These are phyloP conservation scores for Lasioglossum zephyrum DNA, from an alignment of 2,888 invertebrate genomes.

Conservation along the genomic window DNA sequence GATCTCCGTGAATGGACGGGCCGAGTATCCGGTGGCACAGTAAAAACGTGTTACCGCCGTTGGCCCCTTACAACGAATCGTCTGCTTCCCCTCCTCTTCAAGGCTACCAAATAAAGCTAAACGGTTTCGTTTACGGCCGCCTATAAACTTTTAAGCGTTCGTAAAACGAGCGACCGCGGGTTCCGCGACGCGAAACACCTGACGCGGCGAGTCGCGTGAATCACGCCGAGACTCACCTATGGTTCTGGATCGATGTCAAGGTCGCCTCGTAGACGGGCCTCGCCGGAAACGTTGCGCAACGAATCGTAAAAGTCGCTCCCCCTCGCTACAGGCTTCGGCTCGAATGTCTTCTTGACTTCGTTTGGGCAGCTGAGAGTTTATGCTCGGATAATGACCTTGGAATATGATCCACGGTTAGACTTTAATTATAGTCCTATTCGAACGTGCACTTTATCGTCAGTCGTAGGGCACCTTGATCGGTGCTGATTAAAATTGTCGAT, in stretches of 20 bases:
- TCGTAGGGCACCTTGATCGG: not conserved
- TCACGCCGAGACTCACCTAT: constrained; percentile 55
- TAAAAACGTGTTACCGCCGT: constrained; percentile 23
- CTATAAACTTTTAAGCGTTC: constrained; percentile 84
- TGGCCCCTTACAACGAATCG: constrained; percentile 22
- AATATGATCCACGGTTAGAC: not conserved
- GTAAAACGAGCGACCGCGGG: constrained; percentile 78
- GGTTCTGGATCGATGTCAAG: constrained; percentile 81
- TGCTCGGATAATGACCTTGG: not conserved
- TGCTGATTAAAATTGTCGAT: not conserved
- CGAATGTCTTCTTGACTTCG: not conserved
- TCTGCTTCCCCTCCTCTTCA: not conserved
- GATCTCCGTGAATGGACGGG: constrained; percentile 4
- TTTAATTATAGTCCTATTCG: not conserved
- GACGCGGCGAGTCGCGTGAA: constrained; percentile 59
- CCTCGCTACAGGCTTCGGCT: constrained; percentile 17
- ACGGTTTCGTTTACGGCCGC: constrained; percentile 81
- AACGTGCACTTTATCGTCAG: not conserved
- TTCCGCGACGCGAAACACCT: constrained; percentile 63
- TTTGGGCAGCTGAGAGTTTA: not conserved
- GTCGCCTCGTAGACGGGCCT: constrained; percentile 69
- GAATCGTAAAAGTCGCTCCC: constrained; percentile 73
- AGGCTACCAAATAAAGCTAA: constrained; percentile 80
- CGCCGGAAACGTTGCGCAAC: constrained; percentile 69
- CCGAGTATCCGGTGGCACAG: constrained; percentile 14